Conservation (phyloP, 1,140 invertebrate genomes). For the Probaryconus sp. region DNA sequence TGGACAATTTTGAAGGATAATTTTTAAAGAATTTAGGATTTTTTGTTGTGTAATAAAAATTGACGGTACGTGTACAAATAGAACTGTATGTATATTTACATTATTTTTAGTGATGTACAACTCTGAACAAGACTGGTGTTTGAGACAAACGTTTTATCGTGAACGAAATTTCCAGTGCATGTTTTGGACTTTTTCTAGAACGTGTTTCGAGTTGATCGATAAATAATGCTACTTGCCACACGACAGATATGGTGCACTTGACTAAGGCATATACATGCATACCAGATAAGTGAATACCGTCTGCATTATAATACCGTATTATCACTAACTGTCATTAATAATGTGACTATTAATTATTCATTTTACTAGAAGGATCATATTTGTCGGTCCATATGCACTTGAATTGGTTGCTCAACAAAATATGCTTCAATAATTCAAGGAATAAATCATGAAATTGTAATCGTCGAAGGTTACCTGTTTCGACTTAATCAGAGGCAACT, state of each 20-base stretch:
- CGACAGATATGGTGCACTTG: conserved; percentile 53
- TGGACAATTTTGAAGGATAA: no score
- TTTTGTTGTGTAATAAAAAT: no score
- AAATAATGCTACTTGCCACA: conserved; percentile 56
- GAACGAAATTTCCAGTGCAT: conserved; percentile 44
- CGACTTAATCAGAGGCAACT: no score
- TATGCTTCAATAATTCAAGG: conserved; percentile 35
- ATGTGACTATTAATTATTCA: conserved; percentile 40
- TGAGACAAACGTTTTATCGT: conserved; percentile 47
- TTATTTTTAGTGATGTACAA: no score
- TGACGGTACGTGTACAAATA: no score
- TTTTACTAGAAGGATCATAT: no score
- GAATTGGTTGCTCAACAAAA: conserved; percentile 29
- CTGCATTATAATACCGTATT: conserved; percentile 53
- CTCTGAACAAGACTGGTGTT: no score
- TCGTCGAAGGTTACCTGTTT: no score
- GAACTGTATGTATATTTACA: no score
- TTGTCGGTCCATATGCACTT: conserved; percentile 42
- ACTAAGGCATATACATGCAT: conserved; percentile 50
- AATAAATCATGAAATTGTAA: conserved; percentile 6
- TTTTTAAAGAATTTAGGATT: no score
- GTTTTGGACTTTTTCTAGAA: conserved; percentile 22
- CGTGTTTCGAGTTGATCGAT: conserved; percentile 42
- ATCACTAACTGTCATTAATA: conserved; percentile 52
- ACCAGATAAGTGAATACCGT: conserved; percentile 51